phyloP scores from a whole-genome alignment of 2,113 vertebrate species.

The Caretta caretta region DNA sequence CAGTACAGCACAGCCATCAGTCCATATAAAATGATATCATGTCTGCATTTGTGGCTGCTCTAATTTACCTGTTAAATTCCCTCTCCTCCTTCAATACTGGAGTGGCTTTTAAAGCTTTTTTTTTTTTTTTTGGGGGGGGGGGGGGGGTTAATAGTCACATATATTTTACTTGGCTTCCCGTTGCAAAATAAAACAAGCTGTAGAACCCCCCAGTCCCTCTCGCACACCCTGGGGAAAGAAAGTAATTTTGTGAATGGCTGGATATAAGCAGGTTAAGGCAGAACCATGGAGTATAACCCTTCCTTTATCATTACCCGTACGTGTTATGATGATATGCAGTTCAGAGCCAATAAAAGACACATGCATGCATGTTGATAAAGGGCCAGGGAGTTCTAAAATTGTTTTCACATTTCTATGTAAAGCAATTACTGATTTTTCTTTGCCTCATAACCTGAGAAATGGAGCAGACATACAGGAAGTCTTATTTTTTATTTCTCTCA shows the following conservation, averaged over 20 bases:
- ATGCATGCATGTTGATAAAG: constrained; percentile 34
- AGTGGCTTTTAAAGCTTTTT: background rate
- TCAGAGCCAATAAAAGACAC: constrained; percentile 42
- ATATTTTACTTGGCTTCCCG: background rate
- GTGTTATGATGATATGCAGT: background rate
- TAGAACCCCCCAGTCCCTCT: background rate
- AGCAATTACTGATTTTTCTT: constrained; percentile 58
- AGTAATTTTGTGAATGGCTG: background rate
- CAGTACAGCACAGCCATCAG: rapidly evolving
- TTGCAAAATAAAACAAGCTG: background rate
- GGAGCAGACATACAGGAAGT: constrained; percentile 71
- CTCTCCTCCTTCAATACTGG: background rate
- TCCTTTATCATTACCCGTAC: background rate
- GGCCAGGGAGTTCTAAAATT: constrained; percentile 68
- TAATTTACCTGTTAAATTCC: rapidly evolving
- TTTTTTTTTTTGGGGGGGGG: background rate
- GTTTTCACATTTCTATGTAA: constrained; percentile 67
- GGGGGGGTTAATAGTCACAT: background rate
- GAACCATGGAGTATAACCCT: background rate
- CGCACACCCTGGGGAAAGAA: background rate
- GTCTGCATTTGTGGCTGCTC: rapidly evolving
- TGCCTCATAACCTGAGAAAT: constrained; percentile 66
- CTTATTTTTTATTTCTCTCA: constrained; percentile 73
- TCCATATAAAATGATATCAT: rapidly evolving
- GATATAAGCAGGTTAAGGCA: background rate